Conservation (phyloP, 1,140 invertebrate genomes). For the Saccostrea cuccullata region DNA sequence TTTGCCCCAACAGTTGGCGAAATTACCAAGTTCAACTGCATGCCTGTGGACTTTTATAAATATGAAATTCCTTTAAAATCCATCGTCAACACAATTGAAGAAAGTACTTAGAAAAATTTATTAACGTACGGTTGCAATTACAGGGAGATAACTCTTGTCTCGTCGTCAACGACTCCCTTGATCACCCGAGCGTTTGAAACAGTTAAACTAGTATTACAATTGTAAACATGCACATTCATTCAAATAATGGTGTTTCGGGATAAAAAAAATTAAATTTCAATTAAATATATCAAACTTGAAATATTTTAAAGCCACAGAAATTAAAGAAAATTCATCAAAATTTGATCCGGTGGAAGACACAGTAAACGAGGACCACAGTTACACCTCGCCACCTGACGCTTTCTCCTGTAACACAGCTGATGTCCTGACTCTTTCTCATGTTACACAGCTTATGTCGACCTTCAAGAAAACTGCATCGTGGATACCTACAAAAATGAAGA, state of each 20-base stretch:
- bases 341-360: not conserved
- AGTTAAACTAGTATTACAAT: not conserved
- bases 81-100: too few species aligned
- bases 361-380: not conserved
- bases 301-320: slow-evolving; percentile 9
- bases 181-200: too few species aligned
- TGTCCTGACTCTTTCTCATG: too few species aligned
- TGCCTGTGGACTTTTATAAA: too few species aligned
- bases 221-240: not conserved
- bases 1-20: too few species aligned
- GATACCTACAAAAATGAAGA: not conserved
- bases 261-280: not conserved
- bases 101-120: too few species aligned
- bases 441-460: not conserved
- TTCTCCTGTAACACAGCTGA: not conserved
- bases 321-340: not conserved
- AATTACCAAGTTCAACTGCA: too few species aligned
- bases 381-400: not conserved
- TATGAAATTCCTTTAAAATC: too few species aligned
- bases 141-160: too few species aligned
- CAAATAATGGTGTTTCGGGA: not conserved
- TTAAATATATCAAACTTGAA: not conserved
- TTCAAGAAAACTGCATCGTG: not conserved
- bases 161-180: too few species aligned
- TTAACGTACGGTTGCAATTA: too few species aligned